Evolutionary conservation across 2,888 invertebrate species (phyloP).

Genomic region (Aporophyla nigra): DNA sequence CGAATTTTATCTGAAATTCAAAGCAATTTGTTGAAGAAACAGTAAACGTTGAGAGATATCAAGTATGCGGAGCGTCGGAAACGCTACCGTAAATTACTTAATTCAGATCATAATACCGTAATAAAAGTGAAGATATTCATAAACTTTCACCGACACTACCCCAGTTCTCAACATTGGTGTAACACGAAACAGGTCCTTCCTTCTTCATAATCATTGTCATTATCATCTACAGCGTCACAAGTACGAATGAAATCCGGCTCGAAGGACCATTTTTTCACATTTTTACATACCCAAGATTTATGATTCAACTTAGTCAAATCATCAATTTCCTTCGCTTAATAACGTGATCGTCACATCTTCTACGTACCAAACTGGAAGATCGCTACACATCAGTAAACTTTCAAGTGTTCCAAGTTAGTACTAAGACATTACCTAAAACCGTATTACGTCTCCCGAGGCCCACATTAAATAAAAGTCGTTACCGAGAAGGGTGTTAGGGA

Average conservation of each 20-base stretch:
- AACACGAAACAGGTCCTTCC: no score
- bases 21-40: constrained; percentile 3
- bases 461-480: constrained; percentile 54
- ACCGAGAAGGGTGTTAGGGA: constrained; percentile 52
- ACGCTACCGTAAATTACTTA: not conserved
- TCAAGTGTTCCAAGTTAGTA: constrained; percentile 7
- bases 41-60: constrained; percentile 3
- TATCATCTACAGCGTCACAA: not conserved
- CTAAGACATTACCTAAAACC: constrained; percentile 22
- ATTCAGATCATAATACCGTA: not conserved
- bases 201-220: not conserved
- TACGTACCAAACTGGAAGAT: not conserved
- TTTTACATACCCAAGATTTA: not conserved
- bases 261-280: constrained; percentile 9
- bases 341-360: constrained; percentile 14
- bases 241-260: not conserved
- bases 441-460: constrained; percentile 26
- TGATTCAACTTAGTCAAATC: constrained; percentile 12
- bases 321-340: constrained; percentile 9
- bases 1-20: constrained; percentile 13
- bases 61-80: not conserved
- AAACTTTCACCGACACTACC: not conserved
- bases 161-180: not conserved
- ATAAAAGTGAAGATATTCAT: not conserved
- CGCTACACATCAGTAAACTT: constrained; percentile 8